Evolutionary conservation across 2,797 vertebrate species (phyloP).

Genomic region (Cynopterus sphinx): DNA sequence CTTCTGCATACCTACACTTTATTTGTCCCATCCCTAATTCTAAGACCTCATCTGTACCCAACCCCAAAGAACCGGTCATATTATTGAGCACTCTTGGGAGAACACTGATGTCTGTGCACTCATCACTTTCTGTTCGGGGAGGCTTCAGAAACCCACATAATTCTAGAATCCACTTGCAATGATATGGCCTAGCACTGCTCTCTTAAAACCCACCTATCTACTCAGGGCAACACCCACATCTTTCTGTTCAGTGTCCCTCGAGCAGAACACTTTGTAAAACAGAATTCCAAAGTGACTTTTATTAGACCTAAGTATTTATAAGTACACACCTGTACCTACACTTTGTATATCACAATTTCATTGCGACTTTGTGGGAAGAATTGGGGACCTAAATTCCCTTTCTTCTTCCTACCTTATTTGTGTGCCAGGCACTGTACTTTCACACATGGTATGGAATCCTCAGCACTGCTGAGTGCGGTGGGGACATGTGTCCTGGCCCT

Average conservation of each 20-base stretch:
- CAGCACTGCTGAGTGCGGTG: fast-evolving
- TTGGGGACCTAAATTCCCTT: background rate
- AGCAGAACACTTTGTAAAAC: background rate
- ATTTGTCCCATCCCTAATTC: background rate
- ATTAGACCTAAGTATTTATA: background rate
- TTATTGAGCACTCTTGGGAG: background rate
- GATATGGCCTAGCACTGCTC: background rate
- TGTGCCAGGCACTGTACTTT: background rate
- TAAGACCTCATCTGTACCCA: background rate
- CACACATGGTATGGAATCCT: fast-evolving
- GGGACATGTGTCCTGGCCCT: no score
- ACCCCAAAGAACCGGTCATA: background rate
- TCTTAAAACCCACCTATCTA: background rate
- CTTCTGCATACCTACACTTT: background rate
- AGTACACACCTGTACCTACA: no score
- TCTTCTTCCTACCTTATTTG: no score
- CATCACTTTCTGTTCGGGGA: background rate
- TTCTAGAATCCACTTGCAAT: background rate
- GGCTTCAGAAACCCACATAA: conserved; percentile 2
- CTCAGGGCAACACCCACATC: background rate
- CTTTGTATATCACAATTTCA: background rate
- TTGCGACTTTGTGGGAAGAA: background rate
- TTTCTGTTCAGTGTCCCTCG: background rate
- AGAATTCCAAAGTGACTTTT: background rate
- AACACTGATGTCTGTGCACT: background rate